phyloP scores from a whole-genome alignment of 2,797 vertebrate species.

The Notolabrus celidotus region DNA sequence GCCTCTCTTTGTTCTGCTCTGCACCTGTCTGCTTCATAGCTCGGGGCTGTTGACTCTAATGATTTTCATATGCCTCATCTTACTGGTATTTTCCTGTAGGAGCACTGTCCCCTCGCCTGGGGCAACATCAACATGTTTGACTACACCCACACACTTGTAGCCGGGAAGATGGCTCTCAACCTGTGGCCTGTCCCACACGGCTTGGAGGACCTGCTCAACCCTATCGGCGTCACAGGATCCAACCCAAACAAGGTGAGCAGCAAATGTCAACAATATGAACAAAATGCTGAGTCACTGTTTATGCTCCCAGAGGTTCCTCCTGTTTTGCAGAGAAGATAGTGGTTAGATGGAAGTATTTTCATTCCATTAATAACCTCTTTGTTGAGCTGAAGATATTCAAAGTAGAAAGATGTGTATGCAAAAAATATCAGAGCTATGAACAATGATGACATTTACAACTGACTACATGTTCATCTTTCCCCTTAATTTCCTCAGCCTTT shows the following conservation, averaged over 20 bases:
- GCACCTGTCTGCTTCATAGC: constrained; percentile 35
- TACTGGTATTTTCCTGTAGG: constrained; percentile 81
- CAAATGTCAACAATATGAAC: neutral
- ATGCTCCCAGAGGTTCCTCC: neutral
- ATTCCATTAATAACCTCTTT: constrained; percentile 2
- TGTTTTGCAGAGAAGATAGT: neutral
- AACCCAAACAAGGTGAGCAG: constrained; percentile 95
- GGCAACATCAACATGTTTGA: constrained; percentile 99
- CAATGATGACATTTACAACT: neutral
- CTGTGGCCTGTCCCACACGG: constrained; percentile 98
- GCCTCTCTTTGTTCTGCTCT: constrained; percentile 3
- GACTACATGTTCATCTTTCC: neutral
- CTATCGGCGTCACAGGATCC: constrained; percentile 97
- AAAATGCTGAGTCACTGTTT: neutral
- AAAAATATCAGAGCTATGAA: neutral
- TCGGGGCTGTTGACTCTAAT: constrained; percentile 30
- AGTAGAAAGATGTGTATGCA: neutral
- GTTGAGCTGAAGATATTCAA: neutral
- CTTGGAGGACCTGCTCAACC: constrained; percentile 96
- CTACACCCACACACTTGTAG: constrained; percentile 97
- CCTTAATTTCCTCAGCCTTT: constrained; percentile 2
- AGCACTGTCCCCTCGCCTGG: constrained; percentile 98
- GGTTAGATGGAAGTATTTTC: neutral
- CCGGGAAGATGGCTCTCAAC: constrained; percentile 99
- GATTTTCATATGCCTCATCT: constrained; percentile 48